Evolutionary conservation across 2,888 invertebrate genomes (phyloP).

Genomic region (Eudasyphora cyanicolor): DNA sequence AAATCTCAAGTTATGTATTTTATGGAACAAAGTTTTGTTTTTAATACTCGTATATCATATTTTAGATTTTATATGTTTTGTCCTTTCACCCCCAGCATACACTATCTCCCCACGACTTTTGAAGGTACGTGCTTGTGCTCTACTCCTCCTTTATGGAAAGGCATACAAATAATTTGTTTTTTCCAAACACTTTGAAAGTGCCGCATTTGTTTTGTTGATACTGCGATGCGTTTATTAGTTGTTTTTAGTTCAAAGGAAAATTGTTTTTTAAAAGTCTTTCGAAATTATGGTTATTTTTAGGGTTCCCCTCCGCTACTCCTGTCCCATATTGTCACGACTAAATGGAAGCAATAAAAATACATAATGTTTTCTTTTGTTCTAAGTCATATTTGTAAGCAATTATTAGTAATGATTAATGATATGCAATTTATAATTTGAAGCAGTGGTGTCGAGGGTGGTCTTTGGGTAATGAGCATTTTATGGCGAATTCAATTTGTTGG

Average conservation of each 20-base stretch:
- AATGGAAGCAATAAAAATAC: constrained; percentile 26
- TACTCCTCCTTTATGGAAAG: not conserved
- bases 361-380: not conserved
- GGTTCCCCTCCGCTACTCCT: constrained; percentile 2
- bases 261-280: constrained; percentile 28
- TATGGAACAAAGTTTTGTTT: not conserved
- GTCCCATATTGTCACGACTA: not conserved
- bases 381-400: constrained; percentile 32
- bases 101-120: not conserved
- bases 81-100: too few relatives aligned
- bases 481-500: too few relatives aligned
- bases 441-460: not conserved
- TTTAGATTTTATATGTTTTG: constrained; percentile 14
- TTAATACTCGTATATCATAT: not conserved
- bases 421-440: too few relatives aligned
- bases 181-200: constrained; percentile 34
- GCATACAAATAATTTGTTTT: constrained; percentile 34
- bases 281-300: constrained; percentile 52
- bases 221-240: not conserved
- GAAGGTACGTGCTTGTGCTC: not conserved
- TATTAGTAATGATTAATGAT: constrained; percentile 51
- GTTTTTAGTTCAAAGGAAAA: constrained; percentile 1
- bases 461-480: too few relatives aligned
- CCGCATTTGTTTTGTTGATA: constrained; percentile 16
- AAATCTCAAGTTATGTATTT: not conserved